phyloP scores from a whole-genome alignment of 2,888 invertebrate genomes.

The Lapara coniferarum region DNA sequence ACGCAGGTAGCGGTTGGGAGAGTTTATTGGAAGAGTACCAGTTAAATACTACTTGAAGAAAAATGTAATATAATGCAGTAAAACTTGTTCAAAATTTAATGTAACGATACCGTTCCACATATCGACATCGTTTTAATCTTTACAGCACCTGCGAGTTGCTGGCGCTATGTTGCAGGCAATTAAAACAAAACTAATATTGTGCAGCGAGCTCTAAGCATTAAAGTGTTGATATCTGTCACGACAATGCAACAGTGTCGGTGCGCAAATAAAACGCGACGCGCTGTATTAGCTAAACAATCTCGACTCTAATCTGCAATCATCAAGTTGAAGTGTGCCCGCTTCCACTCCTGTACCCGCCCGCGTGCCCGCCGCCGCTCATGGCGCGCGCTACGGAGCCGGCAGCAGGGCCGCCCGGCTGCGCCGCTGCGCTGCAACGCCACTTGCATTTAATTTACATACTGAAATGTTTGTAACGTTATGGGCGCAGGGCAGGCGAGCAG shows the following conservation, averaged over 20 bases:
- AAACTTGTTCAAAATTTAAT: too few species aligned
- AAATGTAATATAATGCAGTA: too few species aligned
- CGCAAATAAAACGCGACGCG: conserved; percentile 16
- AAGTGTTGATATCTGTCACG: neutral
- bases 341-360: neutral
- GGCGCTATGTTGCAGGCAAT: neutral
- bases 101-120: too few species aligned
- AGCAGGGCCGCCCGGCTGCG: neutral
- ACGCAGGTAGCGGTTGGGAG: too few species aligned
- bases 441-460: conserved; percentile 24
- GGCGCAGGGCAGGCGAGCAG: neutral
- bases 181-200: neutral
- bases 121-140: too few species aligned
- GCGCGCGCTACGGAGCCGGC: neutral
- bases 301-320: conserved; percentile 20
- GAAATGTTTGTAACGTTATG: conserved; percentile 16
- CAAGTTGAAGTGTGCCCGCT: conserved; percentile 1
- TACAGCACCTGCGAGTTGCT: too few species aligned
- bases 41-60: too few species aligned
- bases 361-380: neutral
- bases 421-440: neutral
- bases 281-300: conserved; percentile 21
- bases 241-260: neutral
- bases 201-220: neutral
- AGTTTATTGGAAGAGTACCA: too few species aligned